A percentile compares a stretch with the other conserved stretches of the same genome.
Conservation (phyloP, 2,797 vertebrate species). For the Fistularia commersonii region DNA sequence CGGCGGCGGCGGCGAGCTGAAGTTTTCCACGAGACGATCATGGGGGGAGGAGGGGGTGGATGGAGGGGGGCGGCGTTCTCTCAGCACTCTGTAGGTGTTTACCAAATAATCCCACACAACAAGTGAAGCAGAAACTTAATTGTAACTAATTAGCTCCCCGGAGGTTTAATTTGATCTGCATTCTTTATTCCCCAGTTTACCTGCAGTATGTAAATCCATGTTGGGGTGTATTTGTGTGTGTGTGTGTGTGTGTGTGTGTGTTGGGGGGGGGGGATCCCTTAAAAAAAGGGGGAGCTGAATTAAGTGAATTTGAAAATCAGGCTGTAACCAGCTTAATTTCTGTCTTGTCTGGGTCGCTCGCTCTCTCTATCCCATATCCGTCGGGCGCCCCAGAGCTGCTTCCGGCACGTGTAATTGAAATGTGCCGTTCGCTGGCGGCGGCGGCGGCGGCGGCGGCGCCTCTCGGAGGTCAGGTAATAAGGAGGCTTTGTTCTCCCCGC, state of each 20-base stretch:
- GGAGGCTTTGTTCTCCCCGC: constrained; percentile 58
- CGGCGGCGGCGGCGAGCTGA: too few species aligned
- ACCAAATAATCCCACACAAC: constrained; percentile 81
- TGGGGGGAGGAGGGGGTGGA: constrained; percentile 56
- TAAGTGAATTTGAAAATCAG: constrained; percentile 74
- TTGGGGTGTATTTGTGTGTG: too few species aligned
- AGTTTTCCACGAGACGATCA: too few species aligned
- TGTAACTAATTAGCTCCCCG: constrained; percentile 83
- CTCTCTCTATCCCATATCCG: constrained; percentile 13
- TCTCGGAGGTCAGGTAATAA: constrained; percentile 59
- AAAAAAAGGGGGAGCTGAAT: constrained; percentile 58
- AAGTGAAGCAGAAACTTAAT: constrained; percentile 85
- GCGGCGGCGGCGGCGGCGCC: constrained; percentile 42
- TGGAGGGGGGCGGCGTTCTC: constrained; percentile 74
- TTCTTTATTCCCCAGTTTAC: constrained; percentile 83
- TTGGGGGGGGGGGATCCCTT: neutral
- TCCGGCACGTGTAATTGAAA: constrained; percentile 63
- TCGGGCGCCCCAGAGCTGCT: constrained; percentile 53
- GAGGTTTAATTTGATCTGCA: constrained; percentile 80
- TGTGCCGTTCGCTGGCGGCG: constrained; percentile 47
- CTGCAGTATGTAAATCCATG: constrained; percentile 81
- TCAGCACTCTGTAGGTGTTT: constrained; percentile 80
- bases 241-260: constrained; percentile 48
- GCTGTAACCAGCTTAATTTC: constrained; percentile 71
- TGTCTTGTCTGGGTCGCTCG: constrained; percentile 49